A percentile compares a stretch with the other conserved stretches of the same genome.
Conservation (phyloP, 2,888 invertebrate species). For the Gibbula magus region DNA sequence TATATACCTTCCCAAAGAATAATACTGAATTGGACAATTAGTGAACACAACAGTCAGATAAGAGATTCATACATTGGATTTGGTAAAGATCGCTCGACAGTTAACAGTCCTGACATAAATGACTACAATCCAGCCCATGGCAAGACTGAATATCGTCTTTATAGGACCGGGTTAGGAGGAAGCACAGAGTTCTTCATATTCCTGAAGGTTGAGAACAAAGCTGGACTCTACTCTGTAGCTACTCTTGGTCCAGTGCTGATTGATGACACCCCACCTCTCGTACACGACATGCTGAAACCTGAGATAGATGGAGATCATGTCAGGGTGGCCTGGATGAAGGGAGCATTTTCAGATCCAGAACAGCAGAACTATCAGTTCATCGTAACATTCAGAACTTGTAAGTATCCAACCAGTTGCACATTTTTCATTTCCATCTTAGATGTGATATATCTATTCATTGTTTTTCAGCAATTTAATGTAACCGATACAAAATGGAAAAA, state of each 20-base stretch:
- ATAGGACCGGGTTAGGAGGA: conserved; percentile 40
- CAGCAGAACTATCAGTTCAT: conserved; percentile 35
- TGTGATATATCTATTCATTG: too few relatives aligned
- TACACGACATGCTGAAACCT: conserved; percentile 15
- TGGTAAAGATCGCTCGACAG: conserved; percentile 19
- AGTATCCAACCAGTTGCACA: background rate
- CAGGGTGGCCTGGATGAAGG: conserved; percentile 40
- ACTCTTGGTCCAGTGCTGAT: conserved; percentile 46
- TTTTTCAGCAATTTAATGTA: too few relatives aligned
- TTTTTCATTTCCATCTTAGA: too few relatives aligned
- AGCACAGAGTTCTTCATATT: conserved; percentile 41
- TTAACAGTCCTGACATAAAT: conserved; percentile 33
- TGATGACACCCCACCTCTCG: conserved; percentile 50
- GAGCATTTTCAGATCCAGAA: conserved; percentile 45
- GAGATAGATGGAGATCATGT: conserved; percentile 27
- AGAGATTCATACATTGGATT: conserved; percentile 44
- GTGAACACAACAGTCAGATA: conserved; percentile 48
- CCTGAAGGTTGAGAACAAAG: conserved; percentile 46
- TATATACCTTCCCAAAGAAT: conserved; percentile 48
- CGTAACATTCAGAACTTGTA: conserved; percentile 46
- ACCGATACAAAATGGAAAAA: too few relatives aligned
- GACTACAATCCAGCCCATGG: conserved; percentile 39
- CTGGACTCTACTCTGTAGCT: conserved; percentile 33
- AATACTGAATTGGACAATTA: conserved; percentile 41
- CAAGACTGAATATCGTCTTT: conserved; percentile 30